Base-by-base conservation (phyloP, 2,888 invertebrate genomes). In the Drosophila heteroneura region DNA sequence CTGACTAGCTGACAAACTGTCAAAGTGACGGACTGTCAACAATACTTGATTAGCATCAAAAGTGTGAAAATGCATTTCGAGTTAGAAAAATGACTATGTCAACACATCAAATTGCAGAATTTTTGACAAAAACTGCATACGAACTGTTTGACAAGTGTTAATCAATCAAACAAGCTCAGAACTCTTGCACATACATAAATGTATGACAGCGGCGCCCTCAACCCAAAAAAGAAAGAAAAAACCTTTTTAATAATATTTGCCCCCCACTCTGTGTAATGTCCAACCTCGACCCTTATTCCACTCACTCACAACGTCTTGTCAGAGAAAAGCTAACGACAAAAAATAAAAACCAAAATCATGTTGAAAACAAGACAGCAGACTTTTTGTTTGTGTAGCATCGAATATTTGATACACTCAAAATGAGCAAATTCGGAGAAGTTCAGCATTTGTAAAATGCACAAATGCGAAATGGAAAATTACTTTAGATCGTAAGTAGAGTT, bases 181-280 rank as follows among this genome's bases (percentile, higher is more conserved):
- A 16, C n/a, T 49, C 37, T 19, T 5, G 60, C 70, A 54, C 58
- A 64, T 52, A 54, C 58, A 64, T 52, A 60, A 68, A 70, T 76
- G 51, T 82, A 85, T 87, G 87, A 83, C 87, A 79, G 70, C 60
- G n/a, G 39, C 16, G 14, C 62, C 16, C 54, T 12, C n/a, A n/a
- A 10, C 26, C 26, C 16, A n/a, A 30, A 28, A 28, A 3, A 37
- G n/a, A n/a, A 39, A 16, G 14, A n/a, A 30, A 74, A 78, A 89
- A 87, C 88, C 88, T 89, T 89, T 87, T 89, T 87, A 85, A 89
- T 87, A 87, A 85, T 87, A 75, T 79, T 82, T 83, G 49, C 47
- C 47, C 62, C 28, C 28, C 44, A 26, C 51, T 26, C 26, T 58
- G 30, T 32, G 59, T n/a, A 56, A 19, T 49, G 54, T 75, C 68